Percentiles rank a stretch among this genome's conserved stretches.
Evolutionary conservation across 2,797 vertebrate species (phyloP).

Genomic region (Myotis planiceps): DNA sequence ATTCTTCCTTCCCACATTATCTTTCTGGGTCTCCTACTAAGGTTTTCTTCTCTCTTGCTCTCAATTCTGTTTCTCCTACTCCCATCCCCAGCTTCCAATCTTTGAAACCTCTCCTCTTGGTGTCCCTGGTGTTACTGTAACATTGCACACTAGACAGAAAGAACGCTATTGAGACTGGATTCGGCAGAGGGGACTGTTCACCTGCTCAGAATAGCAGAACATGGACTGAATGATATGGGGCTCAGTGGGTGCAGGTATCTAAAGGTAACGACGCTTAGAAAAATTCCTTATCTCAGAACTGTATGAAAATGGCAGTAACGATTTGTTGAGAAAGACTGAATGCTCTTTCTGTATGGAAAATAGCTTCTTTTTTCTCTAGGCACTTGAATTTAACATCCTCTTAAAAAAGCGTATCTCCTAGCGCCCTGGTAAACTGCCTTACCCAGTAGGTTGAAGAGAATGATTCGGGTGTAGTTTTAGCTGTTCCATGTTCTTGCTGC

Average conservation of each 20-base stretch:
- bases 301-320: not conserved
- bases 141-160: not conserved
- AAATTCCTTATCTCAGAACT: not conserved
- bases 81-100: not conserved
- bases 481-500: not conserved
- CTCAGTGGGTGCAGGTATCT: not conserved
- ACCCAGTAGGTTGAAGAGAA: not conserved
- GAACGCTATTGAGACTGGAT: not conserved
- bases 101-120: not conserved
- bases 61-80: not conserved
- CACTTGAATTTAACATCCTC: not conserved
- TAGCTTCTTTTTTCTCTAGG: not conserved
- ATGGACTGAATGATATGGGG: not conserved
- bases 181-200: not conserved
- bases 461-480: not conserved
- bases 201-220: not conserved
- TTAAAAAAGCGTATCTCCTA: not conserved
- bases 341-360: not conserved
- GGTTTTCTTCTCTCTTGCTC: not conserved
- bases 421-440: not conserved
- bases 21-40: not conserved
- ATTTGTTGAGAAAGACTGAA: constrained; percentile 1
- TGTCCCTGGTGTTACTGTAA: not conserved
- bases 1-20: not conserved
- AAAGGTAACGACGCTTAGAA: not conserved